phyloP scores from a whole-genome alignment of 2,113 vertebrate genomes.

The Hoplias malabaricus region DNA sequence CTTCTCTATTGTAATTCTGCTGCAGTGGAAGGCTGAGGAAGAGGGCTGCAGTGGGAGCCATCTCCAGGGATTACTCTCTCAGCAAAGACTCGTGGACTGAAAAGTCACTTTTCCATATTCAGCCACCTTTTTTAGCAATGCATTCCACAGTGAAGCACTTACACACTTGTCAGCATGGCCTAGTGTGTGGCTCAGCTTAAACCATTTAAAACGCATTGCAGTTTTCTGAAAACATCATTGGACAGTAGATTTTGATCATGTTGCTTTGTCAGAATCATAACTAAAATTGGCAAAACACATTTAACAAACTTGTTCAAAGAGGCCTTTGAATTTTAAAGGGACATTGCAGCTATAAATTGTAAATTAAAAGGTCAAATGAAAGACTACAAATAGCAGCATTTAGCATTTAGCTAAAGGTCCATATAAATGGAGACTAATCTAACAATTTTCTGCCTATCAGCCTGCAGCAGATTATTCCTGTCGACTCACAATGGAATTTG shows the following conservation, averaged over 20 bases:
- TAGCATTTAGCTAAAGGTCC: too few relatives aligned
- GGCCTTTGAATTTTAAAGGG: too few relatives aligned
- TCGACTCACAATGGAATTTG: too few relatives aligned
- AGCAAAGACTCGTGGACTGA: conserved; percentile 13
- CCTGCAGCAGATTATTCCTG: too few relatives aligned
- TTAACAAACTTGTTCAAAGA: not conserved
- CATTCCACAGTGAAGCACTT: not conserved
- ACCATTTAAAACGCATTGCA: not conserved
- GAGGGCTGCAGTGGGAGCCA: conserved; percentile 19
- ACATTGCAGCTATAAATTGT: too few relatives aligned
- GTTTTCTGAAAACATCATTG: not conserved
- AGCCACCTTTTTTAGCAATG: conserved; percentile 5
- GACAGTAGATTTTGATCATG: not conserved
- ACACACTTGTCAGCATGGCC: not conserved
- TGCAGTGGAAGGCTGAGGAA: conserved; percentile 33
- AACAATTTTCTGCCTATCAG: too few relatives aligned
- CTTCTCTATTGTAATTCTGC: conserved; percentile 42
- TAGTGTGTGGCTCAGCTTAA: not conserved
- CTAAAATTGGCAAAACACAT: not conserved
- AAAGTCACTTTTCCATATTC: conserved; percentile 42
- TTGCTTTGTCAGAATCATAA: not conserved
- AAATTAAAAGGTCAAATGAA: too few relatives aligned
- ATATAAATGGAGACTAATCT: too few relatives aligned
- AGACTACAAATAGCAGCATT: too few relatives aligned
- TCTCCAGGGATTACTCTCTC: conserved; percentile 41